Evolutionary conservation across 2,888 invertebrate genomes (phyloP).

Genomic region (Drosophila silvestris): DNA sequence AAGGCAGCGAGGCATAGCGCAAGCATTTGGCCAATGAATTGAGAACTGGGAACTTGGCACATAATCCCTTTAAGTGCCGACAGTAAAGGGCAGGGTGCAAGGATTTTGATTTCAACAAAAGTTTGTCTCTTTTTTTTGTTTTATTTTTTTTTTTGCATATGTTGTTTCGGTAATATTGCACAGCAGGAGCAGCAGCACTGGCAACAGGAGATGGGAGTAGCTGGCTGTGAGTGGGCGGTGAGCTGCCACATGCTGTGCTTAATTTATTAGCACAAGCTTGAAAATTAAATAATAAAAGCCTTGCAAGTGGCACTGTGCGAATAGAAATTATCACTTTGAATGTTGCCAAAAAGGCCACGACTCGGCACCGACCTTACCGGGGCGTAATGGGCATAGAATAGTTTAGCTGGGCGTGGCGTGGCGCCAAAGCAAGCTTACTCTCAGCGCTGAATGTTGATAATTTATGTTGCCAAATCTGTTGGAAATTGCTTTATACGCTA

Average conservation of each 20-base stretch:
- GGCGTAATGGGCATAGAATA: constrained; percentile 11
- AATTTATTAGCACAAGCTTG: constrained; percentile 72
- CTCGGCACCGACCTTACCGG: constrained; percentile 22
- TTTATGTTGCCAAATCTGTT: constrained; percentile 74
- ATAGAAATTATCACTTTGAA: constrained; percentile 78
- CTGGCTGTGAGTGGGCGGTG: constrained; percentile 41
- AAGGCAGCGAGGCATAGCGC: constrained; percentile 39
- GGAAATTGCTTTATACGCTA: constrained; percentile 69
- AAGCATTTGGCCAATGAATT: constrained; percentile 53
- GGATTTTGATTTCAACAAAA: constrained; percentile 57
- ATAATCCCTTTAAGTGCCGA: constrained; percentile 64
- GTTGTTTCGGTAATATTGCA: constrained; percentile 51
- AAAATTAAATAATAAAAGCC: constrained; percentile 80
- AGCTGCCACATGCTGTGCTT: constrained; percentile 64
- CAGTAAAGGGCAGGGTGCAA: constrained; percentile 1
- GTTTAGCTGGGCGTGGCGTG: constrained; percentile 63
- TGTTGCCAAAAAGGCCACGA: constrained; percentile 79
- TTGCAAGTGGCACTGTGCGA: constrained; percentile 68
- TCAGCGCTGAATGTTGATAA: constrained; percentile 53
- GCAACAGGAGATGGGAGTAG: constrained; percentile 37
- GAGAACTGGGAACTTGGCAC: constrained; percentile 61
- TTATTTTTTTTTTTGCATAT: constrained; percentile 62
- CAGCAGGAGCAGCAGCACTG: constrained; percentile 4
- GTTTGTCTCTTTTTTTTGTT: constrained; percentile 37
- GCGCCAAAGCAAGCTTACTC: constrained; percentile 41